These are phyloP conservation scores for Acheta domesticus DNA, from an alignment of 2,888 invertebrate species.

Conservation along the genomic window DNA sequence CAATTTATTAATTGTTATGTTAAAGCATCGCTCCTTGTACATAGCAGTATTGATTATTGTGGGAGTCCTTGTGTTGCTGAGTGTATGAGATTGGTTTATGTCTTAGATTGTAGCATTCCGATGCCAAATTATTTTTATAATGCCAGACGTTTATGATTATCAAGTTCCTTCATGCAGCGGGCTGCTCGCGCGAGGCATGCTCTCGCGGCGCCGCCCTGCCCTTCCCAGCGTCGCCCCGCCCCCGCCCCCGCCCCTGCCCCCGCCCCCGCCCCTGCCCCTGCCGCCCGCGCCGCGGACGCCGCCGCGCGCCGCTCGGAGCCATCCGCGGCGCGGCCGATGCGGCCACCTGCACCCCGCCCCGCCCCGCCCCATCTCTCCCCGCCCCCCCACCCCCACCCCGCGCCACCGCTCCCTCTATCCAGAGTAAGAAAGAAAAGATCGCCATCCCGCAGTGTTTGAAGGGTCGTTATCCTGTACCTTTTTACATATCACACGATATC, in stretches of 20 bases:
- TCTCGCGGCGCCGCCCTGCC: neutral
- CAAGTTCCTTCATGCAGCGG: slow-evolving; percentile 1
- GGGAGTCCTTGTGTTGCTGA: neutral
- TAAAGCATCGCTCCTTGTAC: neutral
- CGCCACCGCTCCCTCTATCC: too few relatives aligned
- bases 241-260: neutral
- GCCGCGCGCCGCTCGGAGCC: neutral
- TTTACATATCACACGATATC: too few relatives aligned
- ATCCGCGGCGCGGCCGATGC: too few relatives aligned
- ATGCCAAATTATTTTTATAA: slow-evolving; percentile 18
- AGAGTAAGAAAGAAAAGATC: too few relatives aligned
- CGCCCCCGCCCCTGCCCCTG: neutral
- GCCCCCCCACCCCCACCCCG: too few relatives aligned
- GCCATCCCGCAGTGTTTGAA: too few relatives aligned
- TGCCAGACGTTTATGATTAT: slow-evolving; percentile 6
- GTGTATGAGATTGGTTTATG: neutral
- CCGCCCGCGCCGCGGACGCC: neutral
- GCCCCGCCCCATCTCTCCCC: too few relatives aligned
- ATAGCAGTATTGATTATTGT: neutral
- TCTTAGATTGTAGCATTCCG: slow-evolving; percentile 10
- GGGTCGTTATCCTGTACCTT: too few relatives aligned
- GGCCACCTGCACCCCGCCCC: too few relatives aligned
- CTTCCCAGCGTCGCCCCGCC: neutral
- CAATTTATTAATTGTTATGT: slow-evolving; percentile 11
- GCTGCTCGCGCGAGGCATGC: neutral